Evolutionary conservation across 1,140 invertebrate genomes (phyloP), one percentile per base, ranked within the genome.

Genomic region (Hypothenemus hampei): DNA sequence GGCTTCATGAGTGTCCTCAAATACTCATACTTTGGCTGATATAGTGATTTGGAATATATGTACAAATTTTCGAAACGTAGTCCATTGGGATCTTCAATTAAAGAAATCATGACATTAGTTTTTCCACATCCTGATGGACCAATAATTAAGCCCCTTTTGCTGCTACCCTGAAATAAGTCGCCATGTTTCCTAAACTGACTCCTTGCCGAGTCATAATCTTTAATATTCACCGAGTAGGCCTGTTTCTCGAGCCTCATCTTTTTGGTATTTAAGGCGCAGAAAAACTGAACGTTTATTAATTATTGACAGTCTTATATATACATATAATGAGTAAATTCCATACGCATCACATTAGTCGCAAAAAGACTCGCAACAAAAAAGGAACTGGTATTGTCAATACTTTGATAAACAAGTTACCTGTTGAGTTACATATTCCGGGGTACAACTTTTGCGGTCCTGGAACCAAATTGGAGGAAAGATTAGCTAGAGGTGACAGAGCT

Each of bases 401-500:
- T 18, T 24, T 50, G 15, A 37, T 50, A 37, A 50, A 52, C 37
- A 43, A 52, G 31, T 19, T 41, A 24, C 49, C 37, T 10, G 20
- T 52, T 43, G 39, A 43, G 43, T 31, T 41, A 31, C 49, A 52
- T 52, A 15, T 52, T 6, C 49, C 49, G 2, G 49, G 49, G 33
- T 52, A 52, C 18, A 35, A 43, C 10, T 52, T 21, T 15, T 52
- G 49, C 24, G 49, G 49, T 20, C 49, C 49, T n/a, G 49, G 39
- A 11, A 52, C 49, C 13, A 23, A 52, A 21, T 31, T 52, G n/a
- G 37, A 44, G 20, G 26, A 43, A 44, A 20, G 49, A 23, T 7
- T 52, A 11, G 36, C 18, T 10, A 4, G 49, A 1, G 39, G 49
- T 15, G 49, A 52, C 21, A 19, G 10, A 22, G 39, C 18, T 2